Evolutionary conservation across 2,888 invertebrate species (phyloP).

Genomic region (Dasypogon diadema): DNA sequence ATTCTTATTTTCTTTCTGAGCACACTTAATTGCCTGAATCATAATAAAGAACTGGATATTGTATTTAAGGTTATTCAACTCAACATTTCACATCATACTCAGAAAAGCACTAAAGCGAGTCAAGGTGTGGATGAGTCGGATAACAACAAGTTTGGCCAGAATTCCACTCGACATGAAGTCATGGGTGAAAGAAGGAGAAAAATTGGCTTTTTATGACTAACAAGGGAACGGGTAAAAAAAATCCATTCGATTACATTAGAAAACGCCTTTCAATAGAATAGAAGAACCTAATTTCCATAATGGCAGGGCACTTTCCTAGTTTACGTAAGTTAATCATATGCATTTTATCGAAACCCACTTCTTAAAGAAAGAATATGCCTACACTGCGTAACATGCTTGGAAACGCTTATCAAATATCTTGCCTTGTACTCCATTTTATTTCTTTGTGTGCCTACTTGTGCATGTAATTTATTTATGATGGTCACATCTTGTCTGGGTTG

Average conservation of each 20-base stretch:
- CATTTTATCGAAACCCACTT: too few species aligned
- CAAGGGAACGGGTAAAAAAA: neutral
- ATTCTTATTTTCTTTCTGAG: neutral
- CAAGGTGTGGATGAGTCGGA: neutral
- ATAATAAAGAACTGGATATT: neutral
- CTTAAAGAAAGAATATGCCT: too few species aligned
- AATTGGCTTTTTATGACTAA: neutral
- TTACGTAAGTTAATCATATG: neutral
- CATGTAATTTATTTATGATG: neutral
- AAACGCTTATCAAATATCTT: neutral
- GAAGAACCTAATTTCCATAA: neutral
- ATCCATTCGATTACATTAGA: neutral
- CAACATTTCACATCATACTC: neutral
- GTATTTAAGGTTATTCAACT: slow-evolving; percentile 2
- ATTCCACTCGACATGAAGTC: neutral
- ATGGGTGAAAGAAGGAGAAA: neutral
- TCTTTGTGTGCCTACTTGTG: neutral
- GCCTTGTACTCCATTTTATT: neutral
- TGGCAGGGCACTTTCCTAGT: neutral
- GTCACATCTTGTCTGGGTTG: neutral
- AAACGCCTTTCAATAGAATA: neutral
- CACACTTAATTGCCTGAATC: slow-evolving; percentile 1
- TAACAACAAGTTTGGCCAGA: neutral
- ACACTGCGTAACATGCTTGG: neutral
- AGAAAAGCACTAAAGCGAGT: neutral